phyloP scores from a whole-genome alignment of 2,888 invertebrate species.

The Luffia ferchaultella region DNA sequence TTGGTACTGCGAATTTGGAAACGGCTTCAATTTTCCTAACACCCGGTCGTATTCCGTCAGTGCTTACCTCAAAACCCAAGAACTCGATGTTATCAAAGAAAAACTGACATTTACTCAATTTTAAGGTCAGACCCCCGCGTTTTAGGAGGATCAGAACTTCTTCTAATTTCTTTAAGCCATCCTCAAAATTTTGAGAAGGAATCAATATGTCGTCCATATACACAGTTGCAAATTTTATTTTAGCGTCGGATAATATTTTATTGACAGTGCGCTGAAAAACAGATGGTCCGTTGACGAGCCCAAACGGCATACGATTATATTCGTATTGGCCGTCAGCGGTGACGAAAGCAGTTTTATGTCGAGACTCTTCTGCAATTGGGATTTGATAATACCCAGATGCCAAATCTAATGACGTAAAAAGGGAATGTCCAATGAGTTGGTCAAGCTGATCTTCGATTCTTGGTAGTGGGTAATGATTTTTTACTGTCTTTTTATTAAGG shows the following conservation, averaged over 20 bases:
- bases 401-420: neutral
- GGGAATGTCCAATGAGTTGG: neutral
- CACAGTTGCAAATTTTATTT: neutral
- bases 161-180: neutral
- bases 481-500: neutral
- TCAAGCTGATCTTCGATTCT: constrained; percentile 1
- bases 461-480: constrained; percentile 1
- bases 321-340: constrained; percentile 32
- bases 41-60: constrained; percentile 3
- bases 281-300: constrained; percentile 29
- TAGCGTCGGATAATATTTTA: neutral
- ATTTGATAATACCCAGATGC: too few relatives aligned
- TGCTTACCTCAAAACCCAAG: constrained; percentile 1
- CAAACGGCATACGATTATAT: constrained; percentile 31
- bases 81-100: neutral
- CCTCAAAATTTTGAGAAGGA: neutral
- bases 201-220: constrained; percentile 9
- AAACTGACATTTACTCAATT: constrained; percentile 4
- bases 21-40: constrained; percentile 3
- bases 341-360: constrained; percentile 28
- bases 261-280: constrained; percentile 25
- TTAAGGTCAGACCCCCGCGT: constrained; percentile 1
- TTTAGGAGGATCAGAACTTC: neutral
- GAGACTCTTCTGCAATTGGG: constrained; percentile 19
- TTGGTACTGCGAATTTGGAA: neutral